A percentile compares a stretch with the other conserved stretches of the same genome.
phyloP scores from a whole-genome alignment of 2,113 vertebrate species.

The Zapornia atra region DNA sequence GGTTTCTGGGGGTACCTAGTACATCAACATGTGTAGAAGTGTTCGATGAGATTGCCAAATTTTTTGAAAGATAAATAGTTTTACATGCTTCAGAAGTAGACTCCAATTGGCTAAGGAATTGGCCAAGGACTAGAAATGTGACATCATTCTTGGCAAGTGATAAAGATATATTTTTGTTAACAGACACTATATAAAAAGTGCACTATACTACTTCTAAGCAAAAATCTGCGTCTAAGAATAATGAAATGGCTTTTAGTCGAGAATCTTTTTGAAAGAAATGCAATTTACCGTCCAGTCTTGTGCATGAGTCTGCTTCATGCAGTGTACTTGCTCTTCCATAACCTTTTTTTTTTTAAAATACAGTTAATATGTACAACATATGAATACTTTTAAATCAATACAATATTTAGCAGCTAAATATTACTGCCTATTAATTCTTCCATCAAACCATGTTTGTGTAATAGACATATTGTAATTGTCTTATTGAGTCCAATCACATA shows the following conservation, averaged over 20 bases:
- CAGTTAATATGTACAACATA: neutral
- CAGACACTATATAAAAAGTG: conserved; percentile 62
- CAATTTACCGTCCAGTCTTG: neutral
- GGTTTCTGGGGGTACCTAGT: conserved; percentile 90
- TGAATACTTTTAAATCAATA: conserved; percentile 9
- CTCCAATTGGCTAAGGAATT: conserved; percentile 83
- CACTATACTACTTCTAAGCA: conserved; percentile 62
- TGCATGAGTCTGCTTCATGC: neutral
- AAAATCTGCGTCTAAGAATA: conserved; percentile 48
- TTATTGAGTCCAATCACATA: conserved; percentile 40
- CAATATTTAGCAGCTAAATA: conserved; percentile 14
- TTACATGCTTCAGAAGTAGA: conserved; percentile 87
- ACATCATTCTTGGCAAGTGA: conserved; percentile 93
- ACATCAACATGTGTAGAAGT: conserved; percentile 85
- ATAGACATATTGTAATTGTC: conserved; percentile 31
- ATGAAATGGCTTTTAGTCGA: neutral
- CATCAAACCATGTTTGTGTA: conserved; percentile 27
- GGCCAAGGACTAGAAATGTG: conserved; percentile 83
- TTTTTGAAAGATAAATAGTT: conserved; percentile 94
- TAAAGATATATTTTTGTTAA: conserved; percentile 79
- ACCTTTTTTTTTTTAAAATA: neutral
- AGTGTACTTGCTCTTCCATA: neutral
- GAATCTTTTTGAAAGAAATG: conserved; percentile 3
- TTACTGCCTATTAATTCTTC: conserved; percentile 33
- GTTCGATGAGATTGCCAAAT: conserved; percentile 81